These are phyloP conservation scores for Echiichthys vipera DNA, from an alignment of 2,797 vertebrate species.

Conservation along the genomic window DNA sequence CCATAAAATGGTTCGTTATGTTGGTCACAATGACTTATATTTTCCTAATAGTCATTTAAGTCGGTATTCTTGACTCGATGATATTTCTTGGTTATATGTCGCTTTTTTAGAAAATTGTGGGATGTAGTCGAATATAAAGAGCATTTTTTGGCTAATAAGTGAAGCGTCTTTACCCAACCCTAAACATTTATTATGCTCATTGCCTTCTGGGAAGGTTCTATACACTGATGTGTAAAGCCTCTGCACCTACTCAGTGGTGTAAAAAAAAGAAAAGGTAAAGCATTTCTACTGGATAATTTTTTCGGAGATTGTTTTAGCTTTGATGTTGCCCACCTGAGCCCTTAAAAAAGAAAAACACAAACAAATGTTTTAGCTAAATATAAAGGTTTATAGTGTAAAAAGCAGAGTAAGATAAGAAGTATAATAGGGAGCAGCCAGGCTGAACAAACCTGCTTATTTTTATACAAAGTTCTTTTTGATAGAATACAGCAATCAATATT, in stretches of 20 bases:
- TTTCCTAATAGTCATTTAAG: slow-evolving; percentile 57
- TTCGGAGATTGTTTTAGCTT: slow-evolving; percentile 59
- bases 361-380: slow-evolving; percentile 33
- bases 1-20: slow-evolving; percentile 67
- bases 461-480: slow-evolving; percentile 83
- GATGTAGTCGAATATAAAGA: slow-evolving; percentile 50
- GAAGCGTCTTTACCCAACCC: slow-evolving; percentile 51
- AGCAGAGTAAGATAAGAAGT: slow-evolving; percentile 44
- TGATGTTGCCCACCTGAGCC: slow-evolving; percentile 65
- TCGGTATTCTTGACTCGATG: slow-evolving; percentile 43
- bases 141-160: slow-evolving; percentile 58
- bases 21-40: slow-evolving; percentile 77
- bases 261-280: slow-evolving; percentile 70
- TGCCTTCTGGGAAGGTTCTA: slow-evolving; percentile 82
- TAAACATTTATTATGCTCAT: slow-evolving; percentile 60
- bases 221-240: slow-evolving; percentile 68
- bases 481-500: slow-evolving; percentile 72
- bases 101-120: slow-evolving; percentile 48
- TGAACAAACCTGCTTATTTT: slow-evolving; percentile 82
- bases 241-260: slow-evolving; percentile 74
- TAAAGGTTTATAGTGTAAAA: slow-evolving; percentile 62
- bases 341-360: slow-evolving; percentile 53
- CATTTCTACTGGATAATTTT: slow-evolving; percentile 66
- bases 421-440: slow-evolving; percentile 61
- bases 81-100: slow-evolving; percentile 51